These are phyloP conservation scores for Epirrhoe alternata DNA, from an alignment of 2,888 invertebrate species.

Conservation along the genomic window DNA sequence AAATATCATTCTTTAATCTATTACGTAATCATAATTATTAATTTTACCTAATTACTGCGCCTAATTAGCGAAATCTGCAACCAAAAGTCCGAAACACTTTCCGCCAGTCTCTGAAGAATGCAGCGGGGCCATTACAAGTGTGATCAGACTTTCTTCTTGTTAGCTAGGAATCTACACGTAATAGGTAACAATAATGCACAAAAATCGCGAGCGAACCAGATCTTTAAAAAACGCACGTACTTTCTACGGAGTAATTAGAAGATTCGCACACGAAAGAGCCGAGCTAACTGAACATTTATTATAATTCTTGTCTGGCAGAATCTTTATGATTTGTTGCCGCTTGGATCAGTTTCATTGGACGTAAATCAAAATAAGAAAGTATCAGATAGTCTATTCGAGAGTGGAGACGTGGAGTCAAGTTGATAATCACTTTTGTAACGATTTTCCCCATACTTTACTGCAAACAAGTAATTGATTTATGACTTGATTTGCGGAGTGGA, in stretches of 20 bases:
- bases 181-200: constrained; percentile 66
- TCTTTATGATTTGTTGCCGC: constrained; percentile 34
- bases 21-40: not conserved
- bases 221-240: constrained; percentile 68
- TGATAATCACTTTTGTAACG: not conserved
- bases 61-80: constrained; percentile 54
- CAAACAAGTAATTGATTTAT: no score
- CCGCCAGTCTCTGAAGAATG: constrained; percentile 58
- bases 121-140: constrained; percentile 68
- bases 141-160: constrained; percentile 80
- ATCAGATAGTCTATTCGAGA: constrained; percentile 23
- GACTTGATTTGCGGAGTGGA: no score
- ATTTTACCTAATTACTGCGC: not conserved
- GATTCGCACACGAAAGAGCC: constrained; percentile 80
- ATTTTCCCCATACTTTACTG: not conserved
- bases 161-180: constrained; percentile 69
- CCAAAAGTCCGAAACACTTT: constrained; percentile 49
- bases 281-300: constrained; percentile 32
- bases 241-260: constrained; percentile 80
- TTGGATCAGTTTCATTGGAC: constrained; percentile 15
- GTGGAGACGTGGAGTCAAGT: constrained; percentile 6
- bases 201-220: constrained; percentile 69
- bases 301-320: constrained; percentile 29
- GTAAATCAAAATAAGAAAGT: constrained; percentile 23
- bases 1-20: not conserved